Base-by-base conservation (phyloP, 2,113 vertebrate species). In the Centrocercus urophasianus region DNA sequence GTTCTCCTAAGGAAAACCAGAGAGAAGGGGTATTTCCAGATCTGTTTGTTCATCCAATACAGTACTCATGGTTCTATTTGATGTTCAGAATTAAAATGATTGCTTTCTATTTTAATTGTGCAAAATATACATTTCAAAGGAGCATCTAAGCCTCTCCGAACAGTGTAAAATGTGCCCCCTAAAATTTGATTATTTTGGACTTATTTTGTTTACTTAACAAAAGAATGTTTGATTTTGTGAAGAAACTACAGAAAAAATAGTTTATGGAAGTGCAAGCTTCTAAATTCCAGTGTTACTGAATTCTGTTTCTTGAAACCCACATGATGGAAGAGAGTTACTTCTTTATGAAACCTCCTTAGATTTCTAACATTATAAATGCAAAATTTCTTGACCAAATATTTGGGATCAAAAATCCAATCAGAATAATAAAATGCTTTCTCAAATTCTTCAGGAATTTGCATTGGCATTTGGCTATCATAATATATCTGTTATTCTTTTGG, bases 381-480 rank as follows among this genome's bases (percentile, higher is more conserved):
- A 66, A 86, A 69, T 40, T 50, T 22, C 38, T 57, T 75, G 76
- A 69, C 48, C 60, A 86, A 52, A 89, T 69, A 65, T 81, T 77
- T 83, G 61, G 50, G 65, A 75, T 77, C 65, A 88, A 83, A 84
- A 81, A 48, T 57, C 69, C 52, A 27, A 74, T 18, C 4, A 2
- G 47, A 88, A 94, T 48, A 0, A 42, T 0, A 56, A 38, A 75
- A 73, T 2, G 19, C 32, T 77, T 77, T 75, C 75, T 76, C 50
- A 67, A 73, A 83, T 74, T 71, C 89, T 50, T 32, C 43, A 47
- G 45, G 56, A 85, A 79, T 91, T 95, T 93, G 47, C 83, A 91
- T 48, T 93, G 89, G 89, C 82, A 74, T 59, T 43, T 75, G 79
- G 8, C 59, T 95, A 52, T 80, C 83, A 78, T 72, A 93, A 85